phyloP scores from a whole-genome alignment of 2,888 invertebrate genomes.

The Mesorhabditis sp. region DNA sequence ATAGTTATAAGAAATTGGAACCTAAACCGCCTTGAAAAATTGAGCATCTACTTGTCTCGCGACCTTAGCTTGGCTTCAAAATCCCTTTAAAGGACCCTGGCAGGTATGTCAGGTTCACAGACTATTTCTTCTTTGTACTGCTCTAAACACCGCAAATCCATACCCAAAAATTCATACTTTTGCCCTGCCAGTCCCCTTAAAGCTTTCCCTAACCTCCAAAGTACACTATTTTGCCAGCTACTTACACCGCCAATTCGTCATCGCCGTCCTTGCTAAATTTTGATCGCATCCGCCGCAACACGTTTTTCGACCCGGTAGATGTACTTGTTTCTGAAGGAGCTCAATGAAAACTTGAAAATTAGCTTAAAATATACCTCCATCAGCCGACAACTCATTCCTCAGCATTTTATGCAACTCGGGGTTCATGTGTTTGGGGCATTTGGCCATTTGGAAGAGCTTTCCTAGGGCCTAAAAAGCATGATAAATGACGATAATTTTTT shows the following conservation, averaged over 20 bases:
- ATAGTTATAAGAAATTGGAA: too few relatives aligned
- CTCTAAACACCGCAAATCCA: too few relatives aligned
- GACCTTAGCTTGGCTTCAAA: too few relatives aligned
- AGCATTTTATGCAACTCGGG: conserved; percentile 33
- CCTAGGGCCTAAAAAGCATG: conserved; percentile 25
- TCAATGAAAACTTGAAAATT: background rate
- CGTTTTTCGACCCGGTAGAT: conserved; percentile 18
- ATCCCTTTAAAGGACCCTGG: too few relatives aligned
- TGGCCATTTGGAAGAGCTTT: conserved; percentile 21
- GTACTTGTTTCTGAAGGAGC: background rate
- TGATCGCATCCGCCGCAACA: conserved; percentile 31
- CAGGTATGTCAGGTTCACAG: too few relatives aligned
- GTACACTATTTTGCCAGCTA: background rate
- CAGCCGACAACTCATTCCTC: conserved; percentile 28
- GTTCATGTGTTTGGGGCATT: conserved; percentile 36
- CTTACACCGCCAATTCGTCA: conserved; percentile 22
- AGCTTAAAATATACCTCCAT: conserved; percentile 15
- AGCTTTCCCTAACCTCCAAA: too few relatives aligned
- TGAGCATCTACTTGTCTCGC: too few relatives aligned
- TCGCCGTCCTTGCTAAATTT: conserved; percentile 30
- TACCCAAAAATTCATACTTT: too few relatives aligned
- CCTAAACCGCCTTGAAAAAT: too few relatives aligned
- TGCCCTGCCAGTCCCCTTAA: too few relatives aligned
- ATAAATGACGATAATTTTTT: background rate
- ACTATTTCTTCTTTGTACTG: too few relatives aligned